A percentile compares a stretch with the other conserved stretches of the same genome.
Evolutionary conservation across 2,797 vertebrate species (phyloP).

Genomic region (Phylloscopus collybita): DNA sequence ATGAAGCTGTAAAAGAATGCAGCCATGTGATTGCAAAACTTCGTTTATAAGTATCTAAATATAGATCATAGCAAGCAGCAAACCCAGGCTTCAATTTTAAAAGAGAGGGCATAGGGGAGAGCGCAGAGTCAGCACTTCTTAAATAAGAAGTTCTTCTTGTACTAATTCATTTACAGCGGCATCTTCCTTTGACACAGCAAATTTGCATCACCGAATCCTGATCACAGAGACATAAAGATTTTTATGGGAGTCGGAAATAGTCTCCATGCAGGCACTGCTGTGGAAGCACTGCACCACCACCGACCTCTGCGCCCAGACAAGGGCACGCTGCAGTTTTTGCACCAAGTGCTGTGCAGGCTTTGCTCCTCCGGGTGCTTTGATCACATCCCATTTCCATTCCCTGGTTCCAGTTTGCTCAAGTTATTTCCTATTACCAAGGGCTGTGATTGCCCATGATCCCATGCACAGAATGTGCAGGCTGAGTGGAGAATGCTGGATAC

Average conservation of each 20-base stretch:
- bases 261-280: conserved; percentile 20
- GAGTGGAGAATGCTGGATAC: fast-evolving
- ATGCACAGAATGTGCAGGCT: background rate
- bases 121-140: conserved; percentile 65
- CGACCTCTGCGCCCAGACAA: conserved; percentile 46
- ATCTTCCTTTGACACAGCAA: conserved; percentile 71
- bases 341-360: background rate
- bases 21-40: conserved; percentile 43
- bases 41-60: conserved; percentile 66
- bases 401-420: background rate
- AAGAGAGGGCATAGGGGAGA: conserved; percentile 62
- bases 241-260: conserved; percentile 58
- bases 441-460: background rate
- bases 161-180: conserved; percentile 62
- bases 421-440: background rate
- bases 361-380: background rate
- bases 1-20: background rate
- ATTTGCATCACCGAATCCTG: conserved; percentile 53
- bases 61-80: conserved; percentile 65
- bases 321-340: conserved; percentile 41
- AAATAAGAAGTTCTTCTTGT: conserved; percentile 65
- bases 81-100: conserved; percentile 61
- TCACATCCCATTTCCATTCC: background rate
- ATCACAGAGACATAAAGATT: conserved; percentile 61
- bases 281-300: conserved; percentile 21